phyloP scores from a whole-genome alignment of 2,888 invertebrate species.

The Drosophila tripunctata region DNA sequence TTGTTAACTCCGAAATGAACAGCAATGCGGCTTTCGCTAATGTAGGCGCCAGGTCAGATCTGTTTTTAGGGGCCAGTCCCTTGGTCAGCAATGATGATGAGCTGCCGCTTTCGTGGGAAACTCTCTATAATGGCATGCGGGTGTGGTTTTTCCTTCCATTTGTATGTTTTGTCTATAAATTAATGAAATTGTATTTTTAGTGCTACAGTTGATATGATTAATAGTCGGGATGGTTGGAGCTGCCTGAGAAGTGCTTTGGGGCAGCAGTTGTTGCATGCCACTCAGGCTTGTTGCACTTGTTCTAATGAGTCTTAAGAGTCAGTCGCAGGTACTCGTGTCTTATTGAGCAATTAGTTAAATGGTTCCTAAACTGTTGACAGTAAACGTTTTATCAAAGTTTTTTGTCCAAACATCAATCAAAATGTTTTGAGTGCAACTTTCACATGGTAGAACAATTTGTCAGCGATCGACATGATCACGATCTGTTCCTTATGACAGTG shows the following conservation, averaged over 20 bases:
- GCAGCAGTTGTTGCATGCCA: slow-evolving; percentile 47
- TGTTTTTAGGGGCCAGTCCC: slow-evolving; percentile 29
- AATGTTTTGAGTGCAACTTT: slow-evolving; percentile 59
- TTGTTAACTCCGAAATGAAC: slow-evolving; percentile 26
- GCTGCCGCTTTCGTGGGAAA: slow-evolving; percentile 77
- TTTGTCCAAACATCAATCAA: slow-evolving; percentile 57
- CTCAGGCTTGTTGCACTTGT: slow-evolving; percentile 67
- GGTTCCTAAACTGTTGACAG: slow-evolving; percentile 72
- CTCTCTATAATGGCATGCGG: slow-evolving; percentile 81
- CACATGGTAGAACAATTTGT: slow-evolving; percentile 61
- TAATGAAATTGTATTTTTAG: slow-evolving; percentile 75
- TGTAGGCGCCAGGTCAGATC: slow-evolving; percentile 56
- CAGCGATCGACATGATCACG: slow-evolving; percentile 41
- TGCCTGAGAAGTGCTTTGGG: slow-evolving; percentile 56
- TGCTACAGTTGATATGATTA: slow-evolving; percentile 66
- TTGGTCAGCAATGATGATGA: slow-evolving; percentile 51
- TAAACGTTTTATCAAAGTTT: slow-evolving; percentile 47
- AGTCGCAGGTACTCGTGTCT: slow-evolving; percentile 17
- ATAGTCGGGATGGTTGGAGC: slow-evolving; percentile 47
- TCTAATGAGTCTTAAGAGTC: slow-evolving; percentile 50
- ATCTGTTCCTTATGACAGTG: slow-evolving; percentile 6
- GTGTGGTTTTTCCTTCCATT: slow-evolving; percentile 74
- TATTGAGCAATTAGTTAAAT: slow-evolving; percentile 76
- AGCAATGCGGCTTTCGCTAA: slow-evolving; percentile 40
- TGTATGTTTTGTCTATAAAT: slow-evolving; percentile 56